Conservation (phyloP, 2,797 vertebrate species). For the Jordanella pulchra region DNA sequence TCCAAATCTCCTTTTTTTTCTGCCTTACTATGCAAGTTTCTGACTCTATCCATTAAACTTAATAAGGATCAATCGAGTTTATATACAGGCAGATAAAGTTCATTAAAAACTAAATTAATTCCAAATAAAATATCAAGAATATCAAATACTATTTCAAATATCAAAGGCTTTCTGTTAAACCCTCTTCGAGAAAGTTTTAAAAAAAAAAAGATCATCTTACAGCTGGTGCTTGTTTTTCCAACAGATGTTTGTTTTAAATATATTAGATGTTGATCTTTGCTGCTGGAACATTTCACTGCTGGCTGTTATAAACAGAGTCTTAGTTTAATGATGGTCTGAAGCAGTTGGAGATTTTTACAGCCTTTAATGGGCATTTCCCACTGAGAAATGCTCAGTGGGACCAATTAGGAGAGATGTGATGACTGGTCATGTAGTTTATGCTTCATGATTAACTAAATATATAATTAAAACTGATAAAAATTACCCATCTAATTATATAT, state of each 20-base stretch:
- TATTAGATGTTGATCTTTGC: neutral
- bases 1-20: neutral
- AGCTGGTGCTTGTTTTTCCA: neutral
- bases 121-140: neutral
- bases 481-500: neutral
- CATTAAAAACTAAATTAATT: neutral
- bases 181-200: too few relatives aligned
- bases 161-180: neutral
- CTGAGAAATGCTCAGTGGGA: constrained; percentile 56
- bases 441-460: constrained; percentile 22
- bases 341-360: constrained; percentile 29
- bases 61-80: neutral
- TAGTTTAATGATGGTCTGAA: constrained; percentile 20
- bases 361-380: constrained; percentile 50
- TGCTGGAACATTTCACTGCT: neutral
- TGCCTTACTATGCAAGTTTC: neutral
- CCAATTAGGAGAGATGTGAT: constrained; percentile 59
- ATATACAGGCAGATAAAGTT: neutral
- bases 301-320: neutral
- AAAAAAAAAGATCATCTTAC: neutral
- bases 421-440: constrained; percentile 27
- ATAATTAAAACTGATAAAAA: neutral
- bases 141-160: too few relatives aligned
- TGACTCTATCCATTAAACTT: neutral
- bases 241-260: neutral